These are phyloP conservation scores for Gyps fulvus DNA, from an alignment of 2,113 vertebrate species.

Conservation along the genomic window DNA sequence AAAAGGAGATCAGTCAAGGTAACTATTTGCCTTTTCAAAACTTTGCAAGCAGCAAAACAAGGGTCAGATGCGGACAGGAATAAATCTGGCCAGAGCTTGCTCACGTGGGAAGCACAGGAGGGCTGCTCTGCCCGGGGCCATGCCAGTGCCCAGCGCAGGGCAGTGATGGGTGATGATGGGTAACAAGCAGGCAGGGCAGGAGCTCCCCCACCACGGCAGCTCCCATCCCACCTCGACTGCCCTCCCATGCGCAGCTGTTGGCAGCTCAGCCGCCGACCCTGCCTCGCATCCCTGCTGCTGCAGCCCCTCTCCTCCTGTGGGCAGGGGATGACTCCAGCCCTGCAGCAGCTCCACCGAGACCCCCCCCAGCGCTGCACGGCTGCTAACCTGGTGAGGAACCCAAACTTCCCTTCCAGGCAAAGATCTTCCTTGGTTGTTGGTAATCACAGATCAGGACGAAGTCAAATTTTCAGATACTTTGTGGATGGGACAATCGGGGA, in stretches of 20 bases:
- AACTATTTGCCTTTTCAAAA: not conserved
- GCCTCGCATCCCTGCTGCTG: accelerated
- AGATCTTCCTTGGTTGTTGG: not conserved
- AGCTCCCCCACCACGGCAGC: not conserved
- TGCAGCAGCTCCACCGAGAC: not conserved
- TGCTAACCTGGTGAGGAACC: not conserved
- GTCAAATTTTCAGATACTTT: not conserved
- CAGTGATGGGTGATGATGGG: not conserved
- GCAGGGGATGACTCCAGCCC: not conserved
- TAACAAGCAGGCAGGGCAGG: too few species aligned
- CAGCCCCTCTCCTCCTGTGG: not conserved
- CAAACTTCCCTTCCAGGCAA: not conserved
- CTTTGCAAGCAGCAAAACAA: not conserved
- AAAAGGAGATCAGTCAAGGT: not conserved
- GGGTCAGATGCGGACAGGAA: not conserved
- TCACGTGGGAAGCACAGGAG: accelerated
- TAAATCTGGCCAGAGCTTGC: not conserved
- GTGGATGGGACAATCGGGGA: not conserved
- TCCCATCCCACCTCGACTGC: not conserved
- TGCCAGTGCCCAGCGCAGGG: accelerated
- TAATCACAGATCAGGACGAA: not conserved
- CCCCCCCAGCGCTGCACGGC: accelerated
- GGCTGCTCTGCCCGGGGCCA: not conserved
- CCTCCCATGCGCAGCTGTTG: accelerated
- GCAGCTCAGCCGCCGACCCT: not conserved